These are phyloP conservation scores for Lagenorhynchus albirostris DNA, from an alignment of 2,113 vertebrate genomes.

Conservation along the genomic window DNA sequence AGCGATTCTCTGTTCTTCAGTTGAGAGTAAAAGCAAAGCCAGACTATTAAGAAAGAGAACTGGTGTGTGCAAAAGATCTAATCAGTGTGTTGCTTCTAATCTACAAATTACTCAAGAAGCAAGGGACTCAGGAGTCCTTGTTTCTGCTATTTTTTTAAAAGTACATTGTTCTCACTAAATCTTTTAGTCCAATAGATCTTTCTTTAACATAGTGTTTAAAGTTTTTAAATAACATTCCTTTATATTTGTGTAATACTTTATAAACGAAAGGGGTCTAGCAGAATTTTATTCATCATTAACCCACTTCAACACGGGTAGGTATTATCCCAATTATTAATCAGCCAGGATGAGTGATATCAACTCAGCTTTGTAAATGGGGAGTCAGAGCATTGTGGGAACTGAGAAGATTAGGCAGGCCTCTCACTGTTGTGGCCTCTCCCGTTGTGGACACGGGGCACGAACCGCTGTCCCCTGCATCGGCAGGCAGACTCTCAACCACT, in stretches of 20 bases:
- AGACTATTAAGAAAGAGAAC: conserved; percentile 24
- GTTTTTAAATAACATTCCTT: neutral
- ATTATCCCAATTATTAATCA: neutral
- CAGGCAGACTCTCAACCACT: too few relatives aligned
- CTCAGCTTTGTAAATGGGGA: neutral
- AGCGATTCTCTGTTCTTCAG: neutral
- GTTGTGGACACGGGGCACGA: too few relatives aligned
- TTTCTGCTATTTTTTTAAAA: neutral
- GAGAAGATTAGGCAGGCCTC: neutral
- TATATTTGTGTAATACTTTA: conserved; percentile 1
- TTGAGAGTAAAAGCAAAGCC: neutral
- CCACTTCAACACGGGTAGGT: neutral
- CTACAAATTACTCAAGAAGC: neutral
- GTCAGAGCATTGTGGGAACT: neutral
- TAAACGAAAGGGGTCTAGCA: neutral
- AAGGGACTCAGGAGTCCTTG: neutral
- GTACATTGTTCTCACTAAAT: neutral
- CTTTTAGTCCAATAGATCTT: neutral
- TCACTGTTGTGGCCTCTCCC: too few relatives aligned
- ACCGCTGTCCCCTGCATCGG: too few relatives aligned
- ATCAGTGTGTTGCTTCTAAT: neutral
- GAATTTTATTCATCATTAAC: neutral
- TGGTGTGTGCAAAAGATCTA: neutral
- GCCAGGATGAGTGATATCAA: neutral
- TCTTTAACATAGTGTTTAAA: neutral